These are phyloP conservation scores for Ptycholaimellus sp. DNA, from an alignment of 2,888 invertebrate genomes.

Conservation along the genomic window DNA sequence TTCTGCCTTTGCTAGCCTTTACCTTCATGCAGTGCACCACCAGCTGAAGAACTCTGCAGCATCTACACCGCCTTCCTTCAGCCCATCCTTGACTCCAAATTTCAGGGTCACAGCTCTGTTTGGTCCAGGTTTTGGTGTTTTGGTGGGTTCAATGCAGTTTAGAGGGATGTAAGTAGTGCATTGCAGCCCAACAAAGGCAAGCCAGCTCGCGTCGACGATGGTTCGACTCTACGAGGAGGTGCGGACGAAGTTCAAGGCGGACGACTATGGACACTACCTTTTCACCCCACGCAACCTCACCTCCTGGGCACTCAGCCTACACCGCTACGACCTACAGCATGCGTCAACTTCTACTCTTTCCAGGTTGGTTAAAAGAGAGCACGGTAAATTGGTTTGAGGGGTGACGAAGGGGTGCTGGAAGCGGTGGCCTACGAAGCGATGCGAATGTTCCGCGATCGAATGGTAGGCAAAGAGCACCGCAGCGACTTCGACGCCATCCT, in stretches of 20 bases:
- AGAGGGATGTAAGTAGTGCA: too few species aligned
- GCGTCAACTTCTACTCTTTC: slow-evolving; percentile 10
- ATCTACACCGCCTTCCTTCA: slow-evolving; percentile 40
- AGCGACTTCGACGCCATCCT: slow-evolving; percentile 42
- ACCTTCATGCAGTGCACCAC: slow-evolving; percentile 40
- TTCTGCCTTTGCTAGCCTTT: slow-evolving; percentile 2
- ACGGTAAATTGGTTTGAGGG: slow-evolving; percentile 5
- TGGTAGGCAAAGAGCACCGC: slow-evolving; percentile 42
- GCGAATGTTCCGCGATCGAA: slow-evolving; percentile 47
- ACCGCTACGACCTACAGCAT: slow-evolving; percentile 35
- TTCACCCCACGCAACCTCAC: slow-evolving; percentile 53
- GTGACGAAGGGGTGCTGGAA: slow-evolving; percentile 8
- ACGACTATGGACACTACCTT: slow-evolving; percentile 42
- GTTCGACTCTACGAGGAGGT: slow-evolving; percentile 46
- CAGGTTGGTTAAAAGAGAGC: slow-evolving; percentile 31
- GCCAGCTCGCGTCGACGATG: slow-evolving; percentile 40
- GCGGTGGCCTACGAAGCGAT: slow-evolving; percentile 42
- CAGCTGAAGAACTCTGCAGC: slow-evolving; percentile 42
- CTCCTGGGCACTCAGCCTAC: slow-evolving; percentile 43
- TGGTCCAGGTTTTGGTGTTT: too few species aligned
- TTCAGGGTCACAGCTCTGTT: not conserved
- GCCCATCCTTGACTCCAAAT: slow-evolving; percentile 30
- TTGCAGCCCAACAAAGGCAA: too few species aligned
- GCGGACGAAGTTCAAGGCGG: slow-evolving; percentile 33
- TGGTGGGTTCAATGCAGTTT: too few species aligned